Percentiles rank a stretch among this genome's conserved stretches.
These are phyloP conservation scores for Heteromormyrus szaboi DNA, from an alignment of 2,797 vertebrate species.

Conservation along the genomic window DNA sequence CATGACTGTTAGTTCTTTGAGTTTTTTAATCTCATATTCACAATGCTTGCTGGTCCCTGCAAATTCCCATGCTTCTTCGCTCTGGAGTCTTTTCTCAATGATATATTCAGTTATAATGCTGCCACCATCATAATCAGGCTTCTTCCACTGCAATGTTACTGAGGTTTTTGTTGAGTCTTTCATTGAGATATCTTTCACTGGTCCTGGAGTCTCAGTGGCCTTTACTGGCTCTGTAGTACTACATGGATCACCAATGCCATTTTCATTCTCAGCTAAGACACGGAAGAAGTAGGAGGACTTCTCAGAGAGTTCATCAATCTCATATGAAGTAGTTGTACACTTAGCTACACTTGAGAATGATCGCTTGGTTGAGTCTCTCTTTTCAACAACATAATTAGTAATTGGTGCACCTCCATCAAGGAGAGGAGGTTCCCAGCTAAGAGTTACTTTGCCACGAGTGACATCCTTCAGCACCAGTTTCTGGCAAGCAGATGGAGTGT, in stretches of 20 bases:
- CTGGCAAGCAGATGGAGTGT: conserved; percentile 83
- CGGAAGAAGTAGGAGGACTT: conserved; percentile 91
- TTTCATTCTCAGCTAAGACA: conserved; percentile 91
- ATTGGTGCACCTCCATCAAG: conserved; percentile 91
- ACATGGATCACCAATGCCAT: conserved; percentile 84
- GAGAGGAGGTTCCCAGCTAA: conserved; percentile 87
- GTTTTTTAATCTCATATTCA: conserved; percentile 79
- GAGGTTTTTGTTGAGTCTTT: conserved; percentile 97
- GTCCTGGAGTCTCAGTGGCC: conserved; percentile 83
- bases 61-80: conserved; percentile 75
- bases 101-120: conserved; percentile 89
- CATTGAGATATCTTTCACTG: conserved; percentile 81
- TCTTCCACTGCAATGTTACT: conserved; percentile 82
- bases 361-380: conserved; percentile 91
- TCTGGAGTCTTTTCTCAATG: conserved; percentile 80
- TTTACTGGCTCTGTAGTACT: conserved; percentile 83
- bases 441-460: conserved; percentile 81
- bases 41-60: conserved; percentile 80
- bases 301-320: conserved; percentile 84
- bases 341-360: conserved; percentile 82
- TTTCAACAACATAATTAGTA: conserved; percentile 89
- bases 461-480: conserved; percentile 85
- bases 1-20: conserved; percentile 82
- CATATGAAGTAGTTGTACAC: conserved; percentile 76
- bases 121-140: conserved; percentile 92